Percentiles rank a stretch among this genome's conserved stretches.
Conservation (phyloP, 2,797 vertebrate genomes). For the Dicrostonyx torquatus region DNA sequence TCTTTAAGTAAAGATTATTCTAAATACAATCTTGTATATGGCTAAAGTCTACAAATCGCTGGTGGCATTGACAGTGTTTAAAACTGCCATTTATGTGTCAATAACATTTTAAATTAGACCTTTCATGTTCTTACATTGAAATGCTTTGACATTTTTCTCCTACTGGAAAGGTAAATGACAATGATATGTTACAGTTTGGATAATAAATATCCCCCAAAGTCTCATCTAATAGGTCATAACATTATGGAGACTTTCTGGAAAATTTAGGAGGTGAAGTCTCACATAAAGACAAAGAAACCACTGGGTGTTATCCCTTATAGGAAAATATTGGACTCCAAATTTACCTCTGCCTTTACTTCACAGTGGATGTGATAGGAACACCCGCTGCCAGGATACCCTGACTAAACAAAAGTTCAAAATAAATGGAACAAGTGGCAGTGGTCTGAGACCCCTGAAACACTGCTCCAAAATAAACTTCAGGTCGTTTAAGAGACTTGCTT, state of each 20-base stretch:
- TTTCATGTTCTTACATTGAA: not conserved
- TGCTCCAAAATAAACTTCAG: not conserved
- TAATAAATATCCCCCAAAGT: not conserved
- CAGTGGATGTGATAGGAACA: not conserved
- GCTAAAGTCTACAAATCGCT: not conserved
- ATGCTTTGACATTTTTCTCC: not conserved
- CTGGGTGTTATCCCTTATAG: no score
- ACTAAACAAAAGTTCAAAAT: not conserved
- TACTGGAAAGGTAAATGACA: not conserved
- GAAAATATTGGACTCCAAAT: not conserved
- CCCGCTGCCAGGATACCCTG: not conserved
- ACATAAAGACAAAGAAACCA: not conserved
- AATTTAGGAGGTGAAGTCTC: not conserved
- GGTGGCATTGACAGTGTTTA: not conserved
- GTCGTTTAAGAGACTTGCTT: not conserved
- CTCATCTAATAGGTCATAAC: not conserved
- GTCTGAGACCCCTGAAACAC: not conserved
- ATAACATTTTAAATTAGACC: slow-evolving; percentile 41
- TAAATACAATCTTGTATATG: not conserved
- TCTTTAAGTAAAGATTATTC: not conserved
- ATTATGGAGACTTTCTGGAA: not conserved
- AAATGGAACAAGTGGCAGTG: not conserved
- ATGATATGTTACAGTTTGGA: not conserved
- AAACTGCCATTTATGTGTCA: not conserved
- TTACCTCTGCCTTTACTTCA: not conserved